phyloP scores from a whole-genome alignment of 2,888 invertebrate genomes.

The Odontocerum albicorne region DNA sequence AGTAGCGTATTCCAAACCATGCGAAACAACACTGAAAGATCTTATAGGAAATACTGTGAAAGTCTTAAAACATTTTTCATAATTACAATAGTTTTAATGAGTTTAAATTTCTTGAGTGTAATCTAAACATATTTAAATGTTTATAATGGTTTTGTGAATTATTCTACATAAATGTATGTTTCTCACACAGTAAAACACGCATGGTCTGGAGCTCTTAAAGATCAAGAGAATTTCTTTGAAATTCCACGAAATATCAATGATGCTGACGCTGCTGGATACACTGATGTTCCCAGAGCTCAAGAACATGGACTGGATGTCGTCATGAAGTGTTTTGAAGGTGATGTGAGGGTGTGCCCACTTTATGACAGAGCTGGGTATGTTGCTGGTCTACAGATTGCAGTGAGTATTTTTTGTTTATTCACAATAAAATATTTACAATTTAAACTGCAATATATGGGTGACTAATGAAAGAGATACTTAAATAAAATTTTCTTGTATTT shows the following conservation, averaged over 20 bases:
- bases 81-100: no score
- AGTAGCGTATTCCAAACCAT: no score
- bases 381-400: constrained; percentile 52
- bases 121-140: no score
- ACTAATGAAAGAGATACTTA: no score
- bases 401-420: constrained; percentile 39
- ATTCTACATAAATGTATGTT: neutral
- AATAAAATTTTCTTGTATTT: no score
- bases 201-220: constrained; percentile 51
- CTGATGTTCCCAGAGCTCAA: constrained; percentile 46
- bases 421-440: neutral
- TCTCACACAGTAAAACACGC: constrained; percentile 49
- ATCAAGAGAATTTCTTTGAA: constrained; percentile 52
- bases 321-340: constrained; percentile 49
- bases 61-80: no score
- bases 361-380: constrained; percentile 52
- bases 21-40: no score
- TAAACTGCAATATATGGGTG: no score
- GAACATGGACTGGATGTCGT: constrained; percentile 48
- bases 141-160: neutral
- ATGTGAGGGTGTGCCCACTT: constrained; percentile 47
- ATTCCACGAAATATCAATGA: constrained; percentile 50
- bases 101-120: no score
- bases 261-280: constrained; percentile 48
- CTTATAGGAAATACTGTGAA: no score